Conservation (phyloP, 2,888 invertebrate species). For the Petrophora chlorosata region DNA sequence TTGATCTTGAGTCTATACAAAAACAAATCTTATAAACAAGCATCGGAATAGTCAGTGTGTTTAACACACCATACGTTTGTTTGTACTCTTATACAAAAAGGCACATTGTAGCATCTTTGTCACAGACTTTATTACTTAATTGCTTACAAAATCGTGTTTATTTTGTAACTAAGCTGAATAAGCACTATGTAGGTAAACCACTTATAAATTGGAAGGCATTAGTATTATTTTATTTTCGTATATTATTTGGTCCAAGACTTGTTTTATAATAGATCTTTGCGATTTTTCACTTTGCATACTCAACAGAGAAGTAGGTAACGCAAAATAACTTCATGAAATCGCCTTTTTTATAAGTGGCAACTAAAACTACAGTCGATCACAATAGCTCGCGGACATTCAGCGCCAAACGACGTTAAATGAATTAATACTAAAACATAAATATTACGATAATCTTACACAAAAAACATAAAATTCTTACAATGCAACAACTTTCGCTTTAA, state of each 20-base stretch:
- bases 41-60: constrained; percentile 17
- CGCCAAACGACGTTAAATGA: constrained; percentile 57
- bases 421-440: constrained; percentile 59
- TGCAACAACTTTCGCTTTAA: constrained; percentile 65
- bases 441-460: constrained; percentile 55
- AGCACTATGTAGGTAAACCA: constrained; percentile 18
- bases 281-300: too few species aligned
- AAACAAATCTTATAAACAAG: constrained; percentile 24
- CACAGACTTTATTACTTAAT: constrained; percentile 27
- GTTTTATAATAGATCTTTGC: too few species aligned
- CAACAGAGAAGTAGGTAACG: too few species aligned
- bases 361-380: constrained; percentile 61
- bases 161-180: constrained; percentile 35
- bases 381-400: constrained; percentile 63
- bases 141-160: constrained; percentile 27
- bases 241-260: too few species aligned
- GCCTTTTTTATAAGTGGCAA: neutral
- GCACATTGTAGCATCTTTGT: constrained; percentile 40
- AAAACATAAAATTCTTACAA: constrained; percentile 50
- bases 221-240: too few species aligned
- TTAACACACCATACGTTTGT: constrained; percentile 35
- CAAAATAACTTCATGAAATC: too few species aligned
- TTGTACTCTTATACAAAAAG: constrained; percentile 45
- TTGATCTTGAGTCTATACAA: constrained; percentile 34
- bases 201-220: constrained; percentile 34